phyloP scores from a whole-genome alignment of 2,113 vertebrate species.

The Gobiocypris rarus region DNA sequence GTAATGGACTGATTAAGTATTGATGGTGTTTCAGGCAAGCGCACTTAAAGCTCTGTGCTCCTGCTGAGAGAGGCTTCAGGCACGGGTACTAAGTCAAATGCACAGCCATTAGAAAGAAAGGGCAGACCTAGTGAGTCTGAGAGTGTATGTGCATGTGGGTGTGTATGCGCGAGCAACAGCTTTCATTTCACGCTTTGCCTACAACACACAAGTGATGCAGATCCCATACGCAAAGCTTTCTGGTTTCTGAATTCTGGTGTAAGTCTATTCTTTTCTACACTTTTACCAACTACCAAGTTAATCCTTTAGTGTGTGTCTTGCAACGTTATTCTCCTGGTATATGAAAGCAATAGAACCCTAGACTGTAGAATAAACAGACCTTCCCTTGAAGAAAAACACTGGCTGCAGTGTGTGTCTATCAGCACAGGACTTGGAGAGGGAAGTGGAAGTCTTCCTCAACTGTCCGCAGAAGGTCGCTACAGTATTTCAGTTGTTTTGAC shows the following conservation, averaged over 20 bases:
- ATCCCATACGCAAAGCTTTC: conserved; percentile 13
- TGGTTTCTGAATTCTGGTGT: not conserved
- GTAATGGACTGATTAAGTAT: conserved; percentile 59
- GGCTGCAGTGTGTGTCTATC: no score
- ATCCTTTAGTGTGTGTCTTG: not conserved
- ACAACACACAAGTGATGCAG: not conserved
- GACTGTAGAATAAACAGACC: no score
- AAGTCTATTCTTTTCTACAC: not conserved
- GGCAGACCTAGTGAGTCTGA: conserved; percentile 11
- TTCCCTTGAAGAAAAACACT: no score
- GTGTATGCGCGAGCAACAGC: conserved; percentile 34
- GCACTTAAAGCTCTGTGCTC: conserved; percentile 48
- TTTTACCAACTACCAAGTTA: not conserved
- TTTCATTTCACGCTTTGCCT: conserved; percentile 44
- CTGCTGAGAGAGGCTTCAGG: conserved; percentile 49
- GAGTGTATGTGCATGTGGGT: conserved; percentile 26
- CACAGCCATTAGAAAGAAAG: conserved; percentile 42
- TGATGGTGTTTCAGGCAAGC: conserved; percentile 59
- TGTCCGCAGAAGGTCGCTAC: no score
- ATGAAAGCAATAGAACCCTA: not conserved
- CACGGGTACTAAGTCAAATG: conserved; percentile 49
- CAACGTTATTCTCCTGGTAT: not conserved
- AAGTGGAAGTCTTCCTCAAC: no score
- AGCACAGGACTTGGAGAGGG: no score
- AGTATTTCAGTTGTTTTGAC: no score